A percentile compares a stretch with the other conserved stretches of the same genome.
Evolutionary conservation across 2,113 vertebrate species (phyloP).

Genomic region (Spheniscus mendiculus): DNA sequence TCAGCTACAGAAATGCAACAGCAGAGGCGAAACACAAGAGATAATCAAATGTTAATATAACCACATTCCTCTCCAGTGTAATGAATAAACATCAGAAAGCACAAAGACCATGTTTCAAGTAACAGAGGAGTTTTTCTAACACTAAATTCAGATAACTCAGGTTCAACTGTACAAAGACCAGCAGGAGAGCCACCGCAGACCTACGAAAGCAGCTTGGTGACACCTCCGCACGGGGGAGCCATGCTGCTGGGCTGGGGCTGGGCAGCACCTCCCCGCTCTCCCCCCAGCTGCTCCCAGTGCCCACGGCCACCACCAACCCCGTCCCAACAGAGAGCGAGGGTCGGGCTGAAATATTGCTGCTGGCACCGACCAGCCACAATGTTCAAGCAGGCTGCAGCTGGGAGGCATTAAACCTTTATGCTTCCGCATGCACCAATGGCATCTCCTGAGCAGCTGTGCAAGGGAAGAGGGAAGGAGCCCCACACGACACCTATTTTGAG

Average conservation of each 20-base stretch:
- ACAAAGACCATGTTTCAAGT: not conserved
- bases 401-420: not conserved
- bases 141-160: not conserved
- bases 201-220: not conserved
- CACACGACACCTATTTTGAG: not conserved
- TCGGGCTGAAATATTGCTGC: not conserved
- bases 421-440: not conserved
- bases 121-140: not conserved
- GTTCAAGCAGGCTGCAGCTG: not conserved
- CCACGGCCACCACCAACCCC: not conserved
- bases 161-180: not conserved
- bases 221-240: not conserved
- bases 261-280: fast-evolving
- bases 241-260: not conserved
- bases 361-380: not conserved
- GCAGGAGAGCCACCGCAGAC: not conserved
- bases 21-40: not conserved
- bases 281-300: not conserved
- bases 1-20: not conserved
- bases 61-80: not conserved
- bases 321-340: not conserved
- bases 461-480: not conserved
- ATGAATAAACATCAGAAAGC: conserved; percentile 17
- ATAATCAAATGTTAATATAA: conserved; percentile 32
- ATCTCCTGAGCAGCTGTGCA: not conserved